Percentiles rank a stretch among this genome's conserved stretches.
Evolutionary conservation across 1,140 invertebrate species (phyloP).

Genomic region (Ruditapes philippinarum): DNA sequence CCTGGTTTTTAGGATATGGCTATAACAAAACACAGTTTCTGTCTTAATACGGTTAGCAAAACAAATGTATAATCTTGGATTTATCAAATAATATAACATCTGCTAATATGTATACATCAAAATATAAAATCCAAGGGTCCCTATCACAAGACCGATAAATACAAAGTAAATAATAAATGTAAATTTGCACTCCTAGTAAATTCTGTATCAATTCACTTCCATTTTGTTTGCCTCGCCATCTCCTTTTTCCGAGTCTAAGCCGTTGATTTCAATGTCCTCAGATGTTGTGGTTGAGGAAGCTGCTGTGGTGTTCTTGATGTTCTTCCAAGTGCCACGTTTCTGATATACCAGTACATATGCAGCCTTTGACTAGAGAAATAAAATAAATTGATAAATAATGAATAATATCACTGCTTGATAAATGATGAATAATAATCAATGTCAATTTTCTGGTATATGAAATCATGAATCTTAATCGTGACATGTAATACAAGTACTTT

Average conservation of each 20-base stretch:
- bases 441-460: too few relatives aligned
- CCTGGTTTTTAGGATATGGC: too few relatives aligned
- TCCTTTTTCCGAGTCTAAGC: background rate
- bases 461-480: too few relatives aligned
- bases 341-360: constrained; percentile 88
- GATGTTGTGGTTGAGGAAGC: constrained; percentile 21
- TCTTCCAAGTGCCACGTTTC: constrained; percentile 72
- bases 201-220: background rate
- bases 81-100: too few relatives aligned
- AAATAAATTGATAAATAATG: too few relatives aligned
- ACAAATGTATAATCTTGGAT: too few relatives aligned
- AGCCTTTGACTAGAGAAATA: constrained; percentile 86
- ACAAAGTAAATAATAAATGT: background rate
- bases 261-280: background rate
- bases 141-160: constrained; percentile 17
- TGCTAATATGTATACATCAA: background rate
- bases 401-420: too few relatives aligned
- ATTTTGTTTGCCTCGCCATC: background rate
- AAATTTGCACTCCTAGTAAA: background rate
- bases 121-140: background rate
- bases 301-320: background rate
- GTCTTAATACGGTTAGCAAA: too few relatives aligned
- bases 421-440: too few relatives aligned
- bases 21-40: too few relatives aligned
- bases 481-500: too few relatives aligned